Conservation (phyloP, 1,140 invertebrate genomes). For the Saccostrea glomerata region DNA sequence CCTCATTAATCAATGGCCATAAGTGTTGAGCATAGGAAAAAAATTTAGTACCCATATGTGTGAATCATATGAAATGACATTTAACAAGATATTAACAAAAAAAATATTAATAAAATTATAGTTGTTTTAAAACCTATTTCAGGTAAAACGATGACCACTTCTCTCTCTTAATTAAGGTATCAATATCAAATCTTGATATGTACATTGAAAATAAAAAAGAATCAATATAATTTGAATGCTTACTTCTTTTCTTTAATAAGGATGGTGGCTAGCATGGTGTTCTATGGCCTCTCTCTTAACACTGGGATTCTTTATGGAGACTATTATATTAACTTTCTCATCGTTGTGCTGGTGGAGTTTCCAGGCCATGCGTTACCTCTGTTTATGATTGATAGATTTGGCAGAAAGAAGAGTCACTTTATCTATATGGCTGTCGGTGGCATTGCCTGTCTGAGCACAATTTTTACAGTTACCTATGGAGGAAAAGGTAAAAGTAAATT, state of each 20-base stretch:
- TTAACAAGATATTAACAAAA: too few relatives aligned
- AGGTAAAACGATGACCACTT: too few relatives aligned
- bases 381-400: conserved; percentile 73
- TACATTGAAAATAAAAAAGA: too few relatives aligned
- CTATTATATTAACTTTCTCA: conserved; percentile 71
- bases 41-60: too few relatives aligned
- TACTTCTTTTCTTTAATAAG: conserved; percentile 67
- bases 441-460: conserved; percentile 57
- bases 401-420: conserved; percentile 57
- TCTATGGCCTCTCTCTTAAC: conserved; percentile 83
- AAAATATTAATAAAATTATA: too few relatives aligned
- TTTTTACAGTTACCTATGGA: conserved; percentile 58
- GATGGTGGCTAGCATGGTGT: conserved; percentile 84
- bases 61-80: too few relatives aligned
- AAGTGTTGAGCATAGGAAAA: too few relatives aligned
- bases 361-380: conserved; percentile 85
- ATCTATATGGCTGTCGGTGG: conserved; percentile 62
- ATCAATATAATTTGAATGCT: background rate
- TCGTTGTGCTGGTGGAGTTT: conserved; percentile 85
- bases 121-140: too few relatives aligned
- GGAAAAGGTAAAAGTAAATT: conserved; percentile 29
- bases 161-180: too few relatives aligned
- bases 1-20: too few relatives aligned
- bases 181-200: too few relatives aligned
- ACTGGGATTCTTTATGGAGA: conserved; percentile 64